A percentile compares a stretch with the other conserved stretches of the same genome.
Evolutionary conservation across 2,113 vertebrate genomes (phyloP).

Genomic region (Cyphomyrus plagiostoma): DNA sequence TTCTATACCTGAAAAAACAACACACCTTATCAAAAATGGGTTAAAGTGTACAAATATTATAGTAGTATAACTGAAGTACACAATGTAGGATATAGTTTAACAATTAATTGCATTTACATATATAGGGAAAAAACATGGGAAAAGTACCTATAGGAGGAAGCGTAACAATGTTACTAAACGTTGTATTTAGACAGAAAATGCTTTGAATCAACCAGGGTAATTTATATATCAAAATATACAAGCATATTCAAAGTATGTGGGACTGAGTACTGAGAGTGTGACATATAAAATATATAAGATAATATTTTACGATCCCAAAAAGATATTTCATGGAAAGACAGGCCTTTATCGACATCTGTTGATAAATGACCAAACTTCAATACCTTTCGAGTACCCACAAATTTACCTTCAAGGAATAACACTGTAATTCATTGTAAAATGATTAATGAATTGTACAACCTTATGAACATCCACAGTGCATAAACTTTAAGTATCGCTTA

Average conservation of each 20-base stretch:
- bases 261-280: not conserved
- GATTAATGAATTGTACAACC: not conserved
- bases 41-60: not conserved
- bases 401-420: conserved; percentile 8
- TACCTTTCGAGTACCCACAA: not conserved
- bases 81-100: not conserved
- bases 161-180: not conserved
- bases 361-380: not conserved
- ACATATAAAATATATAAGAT: not conserved
- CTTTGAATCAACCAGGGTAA: not conserved
- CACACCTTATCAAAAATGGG: not conserved
- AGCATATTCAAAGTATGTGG: not conserved
- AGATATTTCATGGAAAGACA: not conserved
- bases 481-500: not conserved
- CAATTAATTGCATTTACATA: not conserved
- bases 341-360: not conserved
- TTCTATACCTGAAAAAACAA: not conserved
- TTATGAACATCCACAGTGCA: not conserved
- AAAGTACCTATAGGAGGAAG: not conserved
- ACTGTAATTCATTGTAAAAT: conserved; percentile 6
- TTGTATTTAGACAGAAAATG: not conserved
- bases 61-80: not conserved
- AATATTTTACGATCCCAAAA: not conserved
- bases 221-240: not conserved
- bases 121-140: not conserved